Percentiles rank a stretch among this genome's conserved stretches.
phyloP scores from a whole-genome alignment of 1,140 invertebrate species.

The Charaxes varanes region DNA sequence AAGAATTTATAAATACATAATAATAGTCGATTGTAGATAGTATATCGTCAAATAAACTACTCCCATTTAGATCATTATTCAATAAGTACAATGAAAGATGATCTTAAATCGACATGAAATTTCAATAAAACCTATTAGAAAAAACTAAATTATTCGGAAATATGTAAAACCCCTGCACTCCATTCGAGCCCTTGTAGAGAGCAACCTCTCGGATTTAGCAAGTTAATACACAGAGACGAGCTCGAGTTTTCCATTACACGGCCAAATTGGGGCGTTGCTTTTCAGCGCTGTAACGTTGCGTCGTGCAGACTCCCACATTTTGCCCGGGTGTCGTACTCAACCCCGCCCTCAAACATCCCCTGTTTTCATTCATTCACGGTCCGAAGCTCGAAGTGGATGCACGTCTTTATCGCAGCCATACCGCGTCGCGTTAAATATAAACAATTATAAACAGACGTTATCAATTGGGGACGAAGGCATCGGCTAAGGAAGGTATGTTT shows the following conservation, averaged over 20 bases:
- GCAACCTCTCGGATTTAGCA: constrained; percentile 22
- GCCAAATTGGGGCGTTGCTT: constrained; percentile 17
- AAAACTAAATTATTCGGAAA: constrained; percentile 18
- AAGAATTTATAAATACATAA: too few species aligned
- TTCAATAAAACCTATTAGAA: constrained; percentile 14
- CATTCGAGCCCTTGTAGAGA: constrained; percentile 5
- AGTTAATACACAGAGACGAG: constrained; percentile 20
- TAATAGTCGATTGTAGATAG: too few species aligned
- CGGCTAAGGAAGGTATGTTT: constrained; percentile 5
- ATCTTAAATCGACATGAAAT: constrained; percentile 4
- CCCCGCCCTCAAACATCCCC: constrained; percentile 47
- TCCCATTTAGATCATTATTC: too few species aligned
- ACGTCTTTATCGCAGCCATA: constrained; percentile 9
- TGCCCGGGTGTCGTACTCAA: constrained; percentile 22
- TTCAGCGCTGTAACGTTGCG: constrained; percentile 1
- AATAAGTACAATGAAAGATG: neutral
- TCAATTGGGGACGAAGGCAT: constrained; percentile 2
- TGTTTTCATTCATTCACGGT: constrained; percentile 46
- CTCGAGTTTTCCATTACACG: constrained; percentile 30
- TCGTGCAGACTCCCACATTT: constrained; percentile 2
- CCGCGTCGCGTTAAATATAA: constrained; percentile 26
- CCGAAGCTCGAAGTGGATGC: constrained; percentile 24
- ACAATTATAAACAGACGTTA: constrained; percentile 16
- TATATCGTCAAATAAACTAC: too few species aligned
- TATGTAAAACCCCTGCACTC: constrained; percentile 18